These are phyloP conservation scores for Lindbergichthys nudifrons DNA, from an alignment of 2,797 vertebrate genomes.

Conservation along the genomic window DNA sequence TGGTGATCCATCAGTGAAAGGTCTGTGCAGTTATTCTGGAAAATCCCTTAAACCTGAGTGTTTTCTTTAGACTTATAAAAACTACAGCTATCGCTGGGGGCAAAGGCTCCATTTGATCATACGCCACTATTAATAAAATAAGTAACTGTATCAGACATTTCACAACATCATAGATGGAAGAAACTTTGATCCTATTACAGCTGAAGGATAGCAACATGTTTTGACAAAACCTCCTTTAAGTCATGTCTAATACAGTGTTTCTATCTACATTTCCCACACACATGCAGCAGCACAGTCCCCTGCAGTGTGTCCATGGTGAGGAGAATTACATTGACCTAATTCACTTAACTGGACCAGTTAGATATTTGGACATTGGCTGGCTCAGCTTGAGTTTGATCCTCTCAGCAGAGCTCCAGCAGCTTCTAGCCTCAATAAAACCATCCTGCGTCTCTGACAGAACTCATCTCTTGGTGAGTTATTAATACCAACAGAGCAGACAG, in stretches of 20 bases:
- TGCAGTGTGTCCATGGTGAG: conserved; percentile 56
- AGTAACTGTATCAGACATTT: background rate
- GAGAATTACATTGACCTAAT: conserved; percentile 76
- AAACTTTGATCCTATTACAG: conserved; percentile 29
- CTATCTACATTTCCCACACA: conserved; percentile 40
- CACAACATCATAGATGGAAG: background rate
- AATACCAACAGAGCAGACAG: conserved; percentile 77
- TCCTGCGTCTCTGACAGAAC: conserved; percentile 73
- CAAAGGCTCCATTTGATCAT: conserved; percentile 25
- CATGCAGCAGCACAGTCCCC: conserved; percentile 39
- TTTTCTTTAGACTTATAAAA: background rate
- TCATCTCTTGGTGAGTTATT: conserved; percentile 76
- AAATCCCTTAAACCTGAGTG: conserved; percentile 7
- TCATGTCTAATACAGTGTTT: background rate
- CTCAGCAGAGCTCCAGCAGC: conserved; percentile 69
- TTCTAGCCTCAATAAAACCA: conserved; percentile 75
- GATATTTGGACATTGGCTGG: conserved; percentile 70
- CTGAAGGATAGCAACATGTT: conserved; percentile 3
- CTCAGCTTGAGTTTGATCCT: conserved; percentile 73
- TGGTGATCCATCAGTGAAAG: conserved; percentile 42
- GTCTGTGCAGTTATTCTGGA: conserved; percentile 19
- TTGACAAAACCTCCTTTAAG: conserved; percentile 21
- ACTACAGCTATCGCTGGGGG: background rate
- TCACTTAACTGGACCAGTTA: conserved; percentile 76
- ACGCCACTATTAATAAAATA: conserved; percentile 5